Evolutionary conservation across 2,888 invertebrate genomes (phyloP), one percentile per base, ranked within the genome.

Genomic region (Andrena trimmerana): DNA sequence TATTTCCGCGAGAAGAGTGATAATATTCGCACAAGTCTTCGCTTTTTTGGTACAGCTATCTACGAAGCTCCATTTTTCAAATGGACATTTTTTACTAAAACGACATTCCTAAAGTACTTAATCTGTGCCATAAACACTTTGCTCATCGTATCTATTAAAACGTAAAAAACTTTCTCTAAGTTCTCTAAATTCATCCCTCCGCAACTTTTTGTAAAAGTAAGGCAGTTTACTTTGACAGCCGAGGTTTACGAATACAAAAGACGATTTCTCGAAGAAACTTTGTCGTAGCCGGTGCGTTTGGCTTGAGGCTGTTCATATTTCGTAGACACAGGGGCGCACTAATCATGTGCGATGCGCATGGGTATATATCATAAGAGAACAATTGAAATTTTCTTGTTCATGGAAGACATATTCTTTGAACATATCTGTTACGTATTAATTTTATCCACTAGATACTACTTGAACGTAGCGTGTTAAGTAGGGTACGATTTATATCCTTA

Each of bases 41-140:
- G 79, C 80, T 80, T 89, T 86, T 68, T 70, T 71, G 50, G 72
- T 81, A 82, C 65, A 78, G 70, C 50, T 71, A 50, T 78, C 29
- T 74, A 59, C 48, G 24, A 78, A 59, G 67, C 36, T 73, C 63
- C 65, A 67, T 54, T 66, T n/a, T 69, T 67, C 63, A 24, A 36
- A 65, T 72, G 76, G 33, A 66, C 70, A 81, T 84, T 85, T 81
- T 72, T 78, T 81, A 76, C 68, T 73, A 65, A 79, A 83, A 74
- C 78, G 20, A 68, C 78, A 80, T 71, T 76, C 69, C 69, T 74
- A 48, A 75, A 54, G 67, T 81, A 65, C 81, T 76, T 85, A 78
- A 63, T 84, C 76, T 72, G 87, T 86, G 88, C 86, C 86, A 90
- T 89, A 75, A 77, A 66, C 52, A 80, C 76, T 72, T 81, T 81